These are phyloP conservation scores for Heliothis subflexa DNA, from an alignment of 1,140 invertebrate genomes.

Conservation along the genomic window DNA sequence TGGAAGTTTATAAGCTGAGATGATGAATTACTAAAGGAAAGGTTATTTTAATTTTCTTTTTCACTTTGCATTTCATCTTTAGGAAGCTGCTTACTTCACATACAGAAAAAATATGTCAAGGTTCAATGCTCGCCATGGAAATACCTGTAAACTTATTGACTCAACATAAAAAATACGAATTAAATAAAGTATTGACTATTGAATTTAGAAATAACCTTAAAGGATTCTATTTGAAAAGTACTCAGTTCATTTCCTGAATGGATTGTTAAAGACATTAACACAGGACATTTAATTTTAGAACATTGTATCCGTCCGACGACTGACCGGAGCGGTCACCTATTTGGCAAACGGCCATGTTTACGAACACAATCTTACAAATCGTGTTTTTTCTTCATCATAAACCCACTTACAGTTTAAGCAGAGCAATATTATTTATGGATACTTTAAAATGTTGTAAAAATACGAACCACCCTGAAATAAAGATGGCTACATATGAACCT, in stretches of 20 bases:
- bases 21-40: background rate
- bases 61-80: too few species aligned
- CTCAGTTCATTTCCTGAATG: slow-evolving; percentile 8
- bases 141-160: background rate
- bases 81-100: too few species aligned
- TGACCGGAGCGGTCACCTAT: slow-evolving; percentile 36
- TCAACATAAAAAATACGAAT: background rate
- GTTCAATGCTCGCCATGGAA: background rate
- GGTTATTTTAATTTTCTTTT: background rate
- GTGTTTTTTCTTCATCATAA: slow-evolving; percentile 39
- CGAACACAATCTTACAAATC: slow-evolving; percentile 43
- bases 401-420: slow-evolving; percentile 33
- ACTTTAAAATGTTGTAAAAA: background rate
- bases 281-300: slow-evolving; percentile 3
- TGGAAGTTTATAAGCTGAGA: too few species aligned
- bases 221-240: background rate
- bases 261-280: slow-evolving; percentile 28
- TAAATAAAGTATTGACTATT: background rate
- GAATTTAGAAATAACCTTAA: background rate
- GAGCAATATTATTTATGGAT: slow-evolving; percentile 45
- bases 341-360: slow-evolving; percentile 50
- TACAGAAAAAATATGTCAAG: background rate
- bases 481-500: background rate
- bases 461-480: background rate
- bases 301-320: background rate